Percentiles rank a stretch among this genome's conserved stretches.
These are phyloP conservation scores for Campoletis raptor DNA, from an alignment of 2,888 invertebrate genomes.

Conservation along the genomic window DNA sequence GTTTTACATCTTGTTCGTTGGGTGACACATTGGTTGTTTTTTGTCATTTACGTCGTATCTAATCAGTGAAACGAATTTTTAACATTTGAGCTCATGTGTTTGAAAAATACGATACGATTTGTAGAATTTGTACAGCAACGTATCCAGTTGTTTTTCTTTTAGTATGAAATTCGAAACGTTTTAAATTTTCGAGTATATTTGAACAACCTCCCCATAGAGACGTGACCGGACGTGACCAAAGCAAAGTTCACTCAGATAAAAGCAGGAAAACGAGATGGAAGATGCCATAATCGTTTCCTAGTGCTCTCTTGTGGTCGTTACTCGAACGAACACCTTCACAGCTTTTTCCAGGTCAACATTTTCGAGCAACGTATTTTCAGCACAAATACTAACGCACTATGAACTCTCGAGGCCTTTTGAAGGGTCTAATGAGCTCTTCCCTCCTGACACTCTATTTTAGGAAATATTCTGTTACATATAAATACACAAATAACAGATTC, in stretches of 20 bases:
- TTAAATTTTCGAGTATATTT: too few relatives aligned
- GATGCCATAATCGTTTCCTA: constrained; percentile 7
- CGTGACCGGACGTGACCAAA: neutral
- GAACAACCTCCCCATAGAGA: neutral
- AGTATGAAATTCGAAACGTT: neutral
- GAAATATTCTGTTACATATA: neutral
- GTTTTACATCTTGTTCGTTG: neutral
- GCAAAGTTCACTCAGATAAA: neutral
- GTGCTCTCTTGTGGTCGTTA: constrained; percentile 6
- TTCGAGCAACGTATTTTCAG: constrained; percentile 5
- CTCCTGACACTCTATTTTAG: constrained; percentile 31
- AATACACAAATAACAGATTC: neutral
- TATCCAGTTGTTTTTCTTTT: neutral
- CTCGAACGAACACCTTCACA: neutral
- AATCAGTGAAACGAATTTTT: constrained; percentile 17
- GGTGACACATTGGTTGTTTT: neutral
- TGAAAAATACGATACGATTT: neutral
- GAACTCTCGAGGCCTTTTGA: constrained; percentile 9
- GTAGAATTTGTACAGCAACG: neutral
- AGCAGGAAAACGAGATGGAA: neutral
- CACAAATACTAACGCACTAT: neutral
- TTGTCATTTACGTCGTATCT: constrained; percentile 39
- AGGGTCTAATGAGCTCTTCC: constrained; percentile 13
- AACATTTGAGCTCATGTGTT: neutral
- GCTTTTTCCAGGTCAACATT: constrained; percentile 47